phyloP scores from a whole-genome alignment of 2,888 invertebrate genomes.

The Caenorhabditis afra region DNA sequence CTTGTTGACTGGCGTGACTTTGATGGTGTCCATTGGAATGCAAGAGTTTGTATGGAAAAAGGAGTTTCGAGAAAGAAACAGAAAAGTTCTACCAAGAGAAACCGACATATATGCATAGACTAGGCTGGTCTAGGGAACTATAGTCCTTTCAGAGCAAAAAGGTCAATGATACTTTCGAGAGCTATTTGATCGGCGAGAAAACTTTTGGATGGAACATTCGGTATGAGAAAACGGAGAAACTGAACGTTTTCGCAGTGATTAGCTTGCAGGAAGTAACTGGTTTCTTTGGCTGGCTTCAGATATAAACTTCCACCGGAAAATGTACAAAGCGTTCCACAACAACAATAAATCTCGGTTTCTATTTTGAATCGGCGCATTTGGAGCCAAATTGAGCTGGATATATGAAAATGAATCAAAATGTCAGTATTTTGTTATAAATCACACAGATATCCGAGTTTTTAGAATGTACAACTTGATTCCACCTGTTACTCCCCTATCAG shows the following conservation, averaged over 20 bases:
- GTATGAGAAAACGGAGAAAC: not conserved
- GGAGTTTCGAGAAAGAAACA: not conserved
- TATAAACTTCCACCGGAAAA: not conserved
- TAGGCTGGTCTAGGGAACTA: constrained; percentile 29
- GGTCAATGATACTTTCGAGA: constrained; percentile 40
- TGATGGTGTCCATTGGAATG: constrained; percentile 47
- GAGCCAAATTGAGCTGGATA: too few species aligned
- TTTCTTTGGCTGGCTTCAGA: not conserved
- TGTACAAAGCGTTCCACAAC: not conserved
- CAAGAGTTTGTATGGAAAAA: constrained; percentile 40
- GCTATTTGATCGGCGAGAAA: not conserved
- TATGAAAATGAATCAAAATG: too few species aligned
- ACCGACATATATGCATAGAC: constrained; percentile 43
- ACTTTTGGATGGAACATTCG: not conserved
- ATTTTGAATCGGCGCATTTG: too few species aligned
- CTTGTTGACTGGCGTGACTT: constrained; percentile 40
- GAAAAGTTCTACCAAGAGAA: constrained; percentile 16
- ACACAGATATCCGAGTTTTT: too few species aligned
- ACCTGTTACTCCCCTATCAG: too few species aligned
- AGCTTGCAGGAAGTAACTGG: not conserved
- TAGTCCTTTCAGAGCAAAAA: constrained; percentile 31
- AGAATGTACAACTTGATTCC: too few species aligned
- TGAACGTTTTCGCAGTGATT: not conserved
- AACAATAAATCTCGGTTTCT: not conserved
- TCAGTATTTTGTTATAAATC: too few species aligned